Evolutionary conservation across 2,113 vertebrate genomes (phyloP).

Genomic region (Apodemus sylvaticus): DNA sequence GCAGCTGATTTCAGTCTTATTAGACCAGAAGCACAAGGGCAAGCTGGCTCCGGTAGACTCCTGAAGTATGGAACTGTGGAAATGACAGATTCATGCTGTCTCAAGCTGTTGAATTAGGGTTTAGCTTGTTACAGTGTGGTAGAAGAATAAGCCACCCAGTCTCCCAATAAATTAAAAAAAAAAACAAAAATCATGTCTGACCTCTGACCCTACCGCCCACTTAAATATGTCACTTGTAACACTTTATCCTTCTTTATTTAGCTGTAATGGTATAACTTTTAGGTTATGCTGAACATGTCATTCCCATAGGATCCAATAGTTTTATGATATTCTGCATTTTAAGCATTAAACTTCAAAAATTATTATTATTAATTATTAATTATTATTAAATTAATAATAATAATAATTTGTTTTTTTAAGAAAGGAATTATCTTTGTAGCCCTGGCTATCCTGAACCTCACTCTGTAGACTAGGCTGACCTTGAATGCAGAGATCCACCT

Average conservation of each 20-base stretch:
- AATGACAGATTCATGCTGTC: neutral
- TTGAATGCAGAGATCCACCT: neutral
- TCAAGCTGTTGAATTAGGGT: neutral
- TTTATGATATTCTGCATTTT: neutral
- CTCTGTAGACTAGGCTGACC: neutral
- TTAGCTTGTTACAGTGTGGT: neutral
- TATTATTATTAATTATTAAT: neutral
- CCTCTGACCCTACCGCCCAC: neutral
- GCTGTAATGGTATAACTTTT: neutral
- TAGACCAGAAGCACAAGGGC: neutral
- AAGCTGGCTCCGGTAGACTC: neutral
- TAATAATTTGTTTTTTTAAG: neutral
- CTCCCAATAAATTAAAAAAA: neutral
- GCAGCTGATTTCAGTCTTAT: neutral
- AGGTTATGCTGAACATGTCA: neutral
- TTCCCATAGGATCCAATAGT: neutral
- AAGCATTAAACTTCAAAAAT: conserved; percentile 1
- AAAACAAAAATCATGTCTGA: neutral
- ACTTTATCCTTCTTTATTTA: neutral
- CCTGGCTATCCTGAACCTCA: neutral
- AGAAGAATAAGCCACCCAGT: neutral
- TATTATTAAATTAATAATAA: no score
- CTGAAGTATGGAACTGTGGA: neutral
- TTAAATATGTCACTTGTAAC: neutral
- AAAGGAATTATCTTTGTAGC: neutral